Base-by-base conservation (phyloP, 2,797 vertebrate genomes). In the Philypnodon macrostomus region DNA sequence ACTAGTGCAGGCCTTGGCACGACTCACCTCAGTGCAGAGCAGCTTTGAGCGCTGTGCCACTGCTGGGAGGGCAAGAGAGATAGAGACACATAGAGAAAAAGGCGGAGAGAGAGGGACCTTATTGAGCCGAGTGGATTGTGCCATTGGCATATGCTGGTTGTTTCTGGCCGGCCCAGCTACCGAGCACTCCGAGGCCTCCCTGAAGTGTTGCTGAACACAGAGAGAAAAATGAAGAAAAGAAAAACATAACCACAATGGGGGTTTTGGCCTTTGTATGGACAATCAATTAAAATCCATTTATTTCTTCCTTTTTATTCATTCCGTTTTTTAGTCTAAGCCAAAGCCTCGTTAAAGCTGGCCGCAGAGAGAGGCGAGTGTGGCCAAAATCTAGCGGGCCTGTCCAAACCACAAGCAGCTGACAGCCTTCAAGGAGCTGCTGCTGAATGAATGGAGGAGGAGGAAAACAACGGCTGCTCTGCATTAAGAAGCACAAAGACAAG, bases 221-320 rank as follows among this genome's bases (percentile, higher is more conserved):
- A 55, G 26, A 55, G 50, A 48, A 34, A 3, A 26, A 24, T 36
- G 49, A 23, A n/a, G 55, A 53, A 44, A 65, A 46, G 61, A 44
- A 65, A 46, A 63, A 42, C 45, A 51, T n/a, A 78, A 62, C 73
- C 73, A 77, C 67, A 78, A 71, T 70, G 72, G 77, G 73, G 69
- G 62, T 65, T 75, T 69, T 60, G 52, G 66, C 77, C 81, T 83
- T 85, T 85, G 72, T 76, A 42, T 73, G 71, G 60, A 65, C 60
- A 67, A 81, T 80, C 87, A 86, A 88, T 88, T 86, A 84, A 81
- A 88, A 86, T 61, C 63, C 62, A 75, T 87, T 83, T 71, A 67
- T 77, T 73, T 70, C 55, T 50, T 67, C 35, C 26, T 64, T 64
- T 34, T 73, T 48, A 58, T 44, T 73, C 70, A 58, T 59, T 72